Percentiles rank a stretch among this genome's conserved stretches.
Evolutionary conservation across 1,140 invertebrate species (phyloP).

Genomic region (Hycleus phaleratus): DNA sequence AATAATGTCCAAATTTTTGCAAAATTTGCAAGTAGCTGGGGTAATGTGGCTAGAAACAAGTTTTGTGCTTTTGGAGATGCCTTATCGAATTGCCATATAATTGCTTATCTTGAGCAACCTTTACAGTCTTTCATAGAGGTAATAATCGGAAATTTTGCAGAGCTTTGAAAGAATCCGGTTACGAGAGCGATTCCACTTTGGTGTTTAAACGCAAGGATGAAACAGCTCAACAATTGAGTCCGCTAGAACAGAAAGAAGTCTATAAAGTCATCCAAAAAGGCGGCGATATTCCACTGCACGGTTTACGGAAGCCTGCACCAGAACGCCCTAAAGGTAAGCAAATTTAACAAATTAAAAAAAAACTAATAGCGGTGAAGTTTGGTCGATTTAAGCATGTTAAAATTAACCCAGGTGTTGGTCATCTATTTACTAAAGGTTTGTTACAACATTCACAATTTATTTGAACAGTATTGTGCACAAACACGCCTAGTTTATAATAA

Average conservation of each 20-base stretch:
- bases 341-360: background rate
- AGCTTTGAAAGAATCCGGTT: constrained; percentile 79
- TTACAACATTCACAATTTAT: background rate
- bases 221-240: constrained; percentile 58
- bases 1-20: no score
- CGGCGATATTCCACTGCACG: constrained; percentile 83
- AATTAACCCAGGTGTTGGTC: background rate
- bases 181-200: constrained; percentile 83
- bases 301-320: constrained; percentile 79
- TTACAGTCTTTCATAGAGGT: background rate
- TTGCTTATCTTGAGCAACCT: no score
- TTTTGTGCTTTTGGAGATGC: no score
- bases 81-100: no score
- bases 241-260: constrained; percentile 67
- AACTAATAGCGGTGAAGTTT: no score
- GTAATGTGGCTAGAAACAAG: no score
- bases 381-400: no score
- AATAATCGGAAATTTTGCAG: constrained; percentile 41
- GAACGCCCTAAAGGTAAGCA: constrained; percentile 72
- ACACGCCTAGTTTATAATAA: no score
- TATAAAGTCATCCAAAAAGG: constrained; percentile 84
- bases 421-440: background rate
- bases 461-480: constrained; percentile 1
- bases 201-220: constrained; percentile 68
- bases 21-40: no score